phyloP scores from a whole-genome alignment of 2,113 vertebrate species.

The Plecotus auritus region DNA sequence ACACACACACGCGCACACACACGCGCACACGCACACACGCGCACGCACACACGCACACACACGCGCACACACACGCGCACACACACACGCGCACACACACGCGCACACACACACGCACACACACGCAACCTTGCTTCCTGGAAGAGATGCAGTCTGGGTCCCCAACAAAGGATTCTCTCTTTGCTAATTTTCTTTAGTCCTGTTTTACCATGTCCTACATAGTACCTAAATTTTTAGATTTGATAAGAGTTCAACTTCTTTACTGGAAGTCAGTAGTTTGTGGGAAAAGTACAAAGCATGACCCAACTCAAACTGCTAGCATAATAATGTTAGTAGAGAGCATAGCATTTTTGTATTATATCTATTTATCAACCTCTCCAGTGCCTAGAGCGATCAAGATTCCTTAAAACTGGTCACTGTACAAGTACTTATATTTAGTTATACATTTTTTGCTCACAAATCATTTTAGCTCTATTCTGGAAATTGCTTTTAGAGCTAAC shows the following conservation, averaged over 20 bases:
- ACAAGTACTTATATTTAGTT: not conserved
- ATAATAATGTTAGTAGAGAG: not conserved
- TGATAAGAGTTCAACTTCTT: not conserved
- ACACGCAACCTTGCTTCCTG: not conserved
- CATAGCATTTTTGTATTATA: not conserved
- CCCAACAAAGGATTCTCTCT: not conserved
- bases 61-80: no score
- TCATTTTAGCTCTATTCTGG: not conserved
- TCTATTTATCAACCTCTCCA: not conserved
- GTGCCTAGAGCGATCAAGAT: not conserved
- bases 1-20: not conserved
- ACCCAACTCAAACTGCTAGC: not conserved
- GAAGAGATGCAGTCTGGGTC: not conserved
- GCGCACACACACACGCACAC: no score
- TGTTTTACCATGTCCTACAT: not conserved
- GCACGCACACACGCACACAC: no score
- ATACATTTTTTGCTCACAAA: not conserved
- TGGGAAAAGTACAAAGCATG: not conserved
- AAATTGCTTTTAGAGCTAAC: not conserved
- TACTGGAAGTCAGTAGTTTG: not conserved
- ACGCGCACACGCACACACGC: not conserved
- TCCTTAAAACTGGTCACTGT: not conserved
- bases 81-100: not conserved
- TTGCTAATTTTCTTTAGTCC: not conserved
- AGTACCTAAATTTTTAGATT: not conserved